A percentile compares a stretch with the other conserved stretches of the same genome.
Conservation (phyloP, 2,888 invertebrate species). For the Steinernema hermaphroditum region DNA sequence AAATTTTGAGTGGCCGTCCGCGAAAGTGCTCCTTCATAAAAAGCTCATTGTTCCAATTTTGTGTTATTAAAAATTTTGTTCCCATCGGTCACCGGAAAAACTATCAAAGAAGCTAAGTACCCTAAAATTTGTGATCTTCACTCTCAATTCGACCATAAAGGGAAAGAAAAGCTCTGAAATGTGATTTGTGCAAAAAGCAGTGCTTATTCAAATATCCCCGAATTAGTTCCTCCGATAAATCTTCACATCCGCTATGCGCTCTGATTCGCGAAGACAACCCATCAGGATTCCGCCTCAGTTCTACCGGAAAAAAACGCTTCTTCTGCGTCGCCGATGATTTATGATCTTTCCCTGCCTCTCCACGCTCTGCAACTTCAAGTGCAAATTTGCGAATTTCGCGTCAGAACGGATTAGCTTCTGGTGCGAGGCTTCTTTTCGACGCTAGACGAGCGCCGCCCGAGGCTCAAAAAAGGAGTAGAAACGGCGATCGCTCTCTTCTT, state of each 20-base stretch:
- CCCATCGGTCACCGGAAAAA: too few relatives aligned
- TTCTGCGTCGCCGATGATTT: not conserved
- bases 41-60: too few relatives aligned
- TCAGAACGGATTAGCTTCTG: constrained; percentile 4
- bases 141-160: too few relatives aligned
- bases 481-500: not conserved
- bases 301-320: not conserved
- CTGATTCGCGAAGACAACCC: constrained; percentile 12
- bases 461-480: not conserved
- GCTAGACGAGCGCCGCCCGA: not conserved
- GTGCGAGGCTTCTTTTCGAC: not conserved
- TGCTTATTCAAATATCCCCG: not conserved
- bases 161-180: too few relatives aligned
- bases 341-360: not conserved
- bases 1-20: too few relatives aligned
- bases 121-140: too few relatives aligned
- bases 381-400: not conserved
- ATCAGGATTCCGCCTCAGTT: not conserved
- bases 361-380: not conserved
- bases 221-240: not conserved
- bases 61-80: too few relatives aligned
- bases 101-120: too few relatives aligned
- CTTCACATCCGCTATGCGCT: not conserved
- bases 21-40: too few relatives aligned
- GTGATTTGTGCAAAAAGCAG: too few relatives aligned